Evolutionary conservation across 30 jellyfish, hydroid and myxozoan species (phyloP), one percentile per base, ranked within the genome.

Genomic region (Chrysaora quinquecirrha): DNA sequence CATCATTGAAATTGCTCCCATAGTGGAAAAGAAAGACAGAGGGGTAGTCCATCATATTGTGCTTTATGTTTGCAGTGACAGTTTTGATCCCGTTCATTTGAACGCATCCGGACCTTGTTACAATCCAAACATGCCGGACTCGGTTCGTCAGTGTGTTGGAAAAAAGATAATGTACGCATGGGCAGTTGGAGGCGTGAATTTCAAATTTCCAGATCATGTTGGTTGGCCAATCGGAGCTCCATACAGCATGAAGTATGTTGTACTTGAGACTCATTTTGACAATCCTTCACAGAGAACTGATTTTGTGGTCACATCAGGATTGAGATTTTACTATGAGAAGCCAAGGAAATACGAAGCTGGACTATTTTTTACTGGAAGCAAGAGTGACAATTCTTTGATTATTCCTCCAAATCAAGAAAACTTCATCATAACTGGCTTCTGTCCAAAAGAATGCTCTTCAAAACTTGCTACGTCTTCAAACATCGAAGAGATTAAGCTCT

Each of bases 111-210:
- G 86, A 18, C 23, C 25, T n/a, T 83, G 94, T 31, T 21, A 52
- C 16, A 34, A 70, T 75, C 74, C 64, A 27, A 83, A 83, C 49
- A 83, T 83, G 94, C 94, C 94, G 10, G 86, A 76, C 11, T 71
- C 86, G 20, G 47, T 83, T 18, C 32, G 22, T 9, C 87, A 48
- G 63, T 83, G 94, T 35, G 75, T 12, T 23, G 87, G 86, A 9
- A 30, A 25, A 14, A 70, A 82, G 34, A 60, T 81, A 0, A 47
- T 71, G 66, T 70, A 9, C 48, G 94, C 87, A 9, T 83, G 94
- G n/a, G n/a, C n/a, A n/a, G n/a, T n/a, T n/a, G n/a, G n/a, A n/a
- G n/a, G n/a, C n/a, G n/a, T n/a, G n/a, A n/a, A n/a, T n/a, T n/a
- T n/a, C n/a, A n/a, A n/a, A n/a, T n/a, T n/a, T n/a, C n/a, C n/a